Evolutionary conservation across 2,888 invertebrate genomes (phyloP).

Genomic region (Polietes domitor): DNA sequence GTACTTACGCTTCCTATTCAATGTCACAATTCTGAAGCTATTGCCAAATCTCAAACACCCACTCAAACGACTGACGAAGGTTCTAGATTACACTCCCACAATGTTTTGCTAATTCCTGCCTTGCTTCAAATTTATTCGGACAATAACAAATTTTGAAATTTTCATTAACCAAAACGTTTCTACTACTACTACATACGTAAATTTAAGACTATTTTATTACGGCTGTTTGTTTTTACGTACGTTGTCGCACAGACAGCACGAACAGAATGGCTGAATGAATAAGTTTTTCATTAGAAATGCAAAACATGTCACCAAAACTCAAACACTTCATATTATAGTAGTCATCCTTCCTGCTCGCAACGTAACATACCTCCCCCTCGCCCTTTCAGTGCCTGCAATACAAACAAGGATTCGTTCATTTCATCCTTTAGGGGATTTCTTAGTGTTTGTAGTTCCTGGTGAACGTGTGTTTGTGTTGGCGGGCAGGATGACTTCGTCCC

Average conservation of each 20-base stretch:
- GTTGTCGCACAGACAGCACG: not conserved
- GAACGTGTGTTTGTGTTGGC: not conserved
- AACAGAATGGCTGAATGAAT: not conserved
- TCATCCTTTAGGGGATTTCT: constrained; percentile 19
- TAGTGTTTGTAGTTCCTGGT: not conserved
- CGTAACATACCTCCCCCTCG: not conserved
- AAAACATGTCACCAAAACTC: constrained; percentile 55
- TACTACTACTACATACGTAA: too few species aligned
- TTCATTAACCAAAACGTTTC: not conserved
- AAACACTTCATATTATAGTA: constrained; percentile 42
- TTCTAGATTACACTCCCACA: too few species aligned
- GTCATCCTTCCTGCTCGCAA: not conserved
- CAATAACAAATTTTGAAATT: not conserved
- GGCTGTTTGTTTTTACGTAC: not conserved
- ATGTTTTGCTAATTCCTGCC: too few species aligned
- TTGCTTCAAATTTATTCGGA: too few species aligned
- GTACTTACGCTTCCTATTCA: too few species aligned
- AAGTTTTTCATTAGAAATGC: constrained; percentile 41
- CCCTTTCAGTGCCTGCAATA: not conserved
- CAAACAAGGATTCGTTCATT: constrained; percentile 17
- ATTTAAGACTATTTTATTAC: not conserved
- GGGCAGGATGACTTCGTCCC: not conserved
- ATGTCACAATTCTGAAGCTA: too few species aligned
- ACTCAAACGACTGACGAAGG: too few species aligned
- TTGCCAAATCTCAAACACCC: too few species aligned